Conservation (phyloP, 2,113 vertebrate species). For the Nanger granti region DNA sequence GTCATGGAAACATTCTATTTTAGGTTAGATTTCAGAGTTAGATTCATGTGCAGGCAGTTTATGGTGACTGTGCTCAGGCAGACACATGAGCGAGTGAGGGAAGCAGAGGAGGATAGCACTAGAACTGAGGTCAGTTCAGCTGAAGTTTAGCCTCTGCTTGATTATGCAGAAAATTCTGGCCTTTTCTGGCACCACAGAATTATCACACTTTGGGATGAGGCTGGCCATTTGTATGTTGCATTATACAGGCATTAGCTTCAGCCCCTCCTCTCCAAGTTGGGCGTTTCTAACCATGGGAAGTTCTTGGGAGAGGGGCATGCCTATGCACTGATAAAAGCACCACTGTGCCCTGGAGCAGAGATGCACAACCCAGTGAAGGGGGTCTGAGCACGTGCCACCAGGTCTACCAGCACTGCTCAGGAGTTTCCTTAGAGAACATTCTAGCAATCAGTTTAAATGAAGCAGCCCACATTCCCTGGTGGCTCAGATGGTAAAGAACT, state of each 20-base stretch:
- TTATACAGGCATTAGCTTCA: no score
- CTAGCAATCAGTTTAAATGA: not conserved
- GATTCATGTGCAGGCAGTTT: not conserved
- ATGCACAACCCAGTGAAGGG: not conserved
- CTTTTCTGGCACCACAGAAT: not conserved
- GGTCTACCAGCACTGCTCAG: not conserved
- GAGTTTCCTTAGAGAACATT: not conserved
- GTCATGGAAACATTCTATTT: not conserved
- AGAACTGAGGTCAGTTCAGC: not conserved
- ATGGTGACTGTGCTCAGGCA: not conserved
- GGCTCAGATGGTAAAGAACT: not conserved
- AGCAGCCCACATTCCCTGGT: not conserved
- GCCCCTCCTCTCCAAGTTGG: rapidly evolving
- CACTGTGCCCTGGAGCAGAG: no score
- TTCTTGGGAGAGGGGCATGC: not conserved
- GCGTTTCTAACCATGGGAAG: not conserved
- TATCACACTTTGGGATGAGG: not conserved
- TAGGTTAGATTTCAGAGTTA: not conserved
- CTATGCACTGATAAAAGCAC: not conserved
- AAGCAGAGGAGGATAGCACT: not conserved
- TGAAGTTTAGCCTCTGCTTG: not conserved
- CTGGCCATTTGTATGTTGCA: not conserved
- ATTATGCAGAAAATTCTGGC: not conserved
- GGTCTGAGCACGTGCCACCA: rapidly evolving
- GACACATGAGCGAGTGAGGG: rapidly evolving